A percentile compares a stretch with the other conserved stretches of the same genome.
phyloP scores from a whole-genome alignment of 2,888 invertebrate species.

The Macrosiphum euphorbiae region DNA sequence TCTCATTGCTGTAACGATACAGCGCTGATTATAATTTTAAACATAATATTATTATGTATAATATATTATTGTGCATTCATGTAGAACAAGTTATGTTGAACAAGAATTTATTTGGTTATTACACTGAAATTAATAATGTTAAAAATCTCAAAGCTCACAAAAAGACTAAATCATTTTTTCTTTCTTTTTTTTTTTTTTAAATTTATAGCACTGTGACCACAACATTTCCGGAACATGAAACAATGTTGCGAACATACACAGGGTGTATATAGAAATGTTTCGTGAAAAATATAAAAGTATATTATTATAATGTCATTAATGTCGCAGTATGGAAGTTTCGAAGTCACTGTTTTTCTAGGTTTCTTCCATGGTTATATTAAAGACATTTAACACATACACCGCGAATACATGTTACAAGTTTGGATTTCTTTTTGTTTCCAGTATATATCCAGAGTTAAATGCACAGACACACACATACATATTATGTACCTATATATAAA shows the following conservation, averaged over 20 bases:
- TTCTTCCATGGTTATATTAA: neutral
- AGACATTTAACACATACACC: neutral
- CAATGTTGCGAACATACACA: neutral
- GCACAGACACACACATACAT: neutral
- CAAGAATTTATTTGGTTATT: neutral
- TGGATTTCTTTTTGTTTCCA: neutral
- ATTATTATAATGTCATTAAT: neutral
- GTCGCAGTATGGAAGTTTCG: neutral
- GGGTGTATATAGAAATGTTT: neutral
- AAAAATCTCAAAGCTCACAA: neutral
- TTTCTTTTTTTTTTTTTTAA: neutral
- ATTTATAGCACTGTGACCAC: neutral
- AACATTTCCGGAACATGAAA: neutral
- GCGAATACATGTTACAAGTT: conserved; percentile 13
- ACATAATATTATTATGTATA: too few relatives aligned
- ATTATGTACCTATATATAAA: neutral
- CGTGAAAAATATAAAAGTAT: neutral
- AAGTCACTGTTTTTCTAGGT: neutral
- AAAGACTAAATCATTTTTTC: neutral
- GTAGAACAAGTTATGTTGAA: too few relatives aligned
- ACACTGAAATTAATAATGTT: neutral
- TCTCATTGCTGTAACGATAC: too few relatives aligned
- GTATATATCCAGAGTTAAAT: conserved; percentile 11
- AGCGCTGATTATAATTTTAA: neutral
- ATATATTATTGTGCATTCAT: too few relatives aligned